Conservation (phyloP, 2,888 invertebrate species). For the Helicoverpa assulta region DNA sequence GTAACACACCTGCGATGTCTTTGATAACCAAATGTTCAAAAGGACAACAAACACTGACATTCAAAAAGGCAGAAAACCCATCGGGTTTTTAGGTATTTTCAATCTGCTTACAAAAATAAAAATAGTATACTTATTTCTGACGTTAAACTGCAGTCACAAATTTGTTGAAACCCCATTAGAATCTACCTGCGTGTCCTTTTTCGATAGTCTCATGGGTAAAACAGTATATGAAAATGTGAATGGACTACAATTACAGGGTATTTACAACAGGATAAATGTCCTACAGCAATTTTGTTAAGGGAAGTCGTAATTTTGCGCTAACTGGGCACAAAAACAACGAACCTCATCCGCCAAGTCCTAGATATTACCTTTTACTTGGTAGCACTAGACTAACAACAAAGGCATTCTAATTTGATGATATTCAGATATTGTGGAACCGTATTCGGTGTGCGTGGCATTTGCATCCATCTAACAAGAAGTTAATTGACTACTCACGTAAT, state of each 20-base stretch:
- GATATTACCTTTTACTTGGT: not conserved
- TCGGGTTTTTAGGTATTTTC: too few species aligned
- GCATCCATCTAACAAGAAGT: constrained; percentile 26
- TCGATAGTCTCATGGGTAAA: too few species aligned
- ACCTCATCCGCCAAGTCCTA: constrained; percentile 1
- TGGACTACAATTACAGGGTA: not conserved
- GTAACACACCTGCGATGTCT: too few species aligned
- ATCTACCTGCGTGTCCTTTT: too few species aligned
- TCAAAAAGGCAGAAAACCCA: too few species aligned
- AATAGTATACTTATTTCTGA: too few species aligned
- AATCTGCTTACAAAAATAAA: too few species aligned
- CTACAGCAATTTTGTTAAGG: not conserved
- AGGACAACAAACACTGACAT: too few species aligned
- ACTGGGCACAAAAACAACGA: not conserved
- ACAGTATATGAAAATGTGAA: not conserved
- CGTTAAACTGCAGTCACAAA: too few species aligned
- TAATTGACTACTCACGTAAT: constrained; percentile 35
- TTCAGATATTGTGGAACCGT: not conserved
- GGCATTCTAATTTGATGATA: not conserved
- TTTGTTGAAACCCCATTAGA: too few species aligned
- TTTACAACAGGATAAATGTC: not conserved
- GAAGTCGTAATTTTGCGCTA: constrained; percentile 1
- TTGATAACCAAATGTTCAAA: too few species aligned
- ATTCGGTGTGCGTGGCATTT: constrained; percentile 18
- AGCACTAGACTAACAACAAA: not conserved